Evolutionary conservation across 2,888 invertebrate genomes (phyloP).

Genomic region (Steinernema carpocapsae): DNA sequence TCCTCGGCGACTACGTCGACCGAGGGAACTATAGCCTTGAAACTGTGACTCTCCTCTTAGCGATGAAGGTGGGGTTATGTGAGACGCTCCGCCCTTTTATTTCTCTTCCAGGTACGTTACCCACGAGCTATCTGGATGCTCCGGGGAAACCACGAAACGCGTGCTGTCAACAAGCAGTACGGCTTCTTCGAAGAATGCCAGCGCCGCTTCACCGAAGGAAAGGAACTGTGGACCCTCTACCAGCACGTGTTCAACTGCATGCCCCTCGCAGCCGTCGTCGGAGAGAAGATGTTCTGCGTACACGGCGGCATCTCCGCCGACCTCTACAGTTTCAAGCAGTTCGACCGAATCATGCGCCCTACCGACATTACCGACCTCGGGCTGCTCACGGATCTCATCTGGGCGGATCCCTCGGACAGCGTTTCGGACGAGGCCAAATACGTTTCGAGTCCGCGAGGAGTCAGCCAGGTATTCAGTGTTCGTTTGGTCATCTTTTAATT

Average conservation of each 20-base stretch:
- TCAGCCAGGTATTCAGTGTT: background rate
- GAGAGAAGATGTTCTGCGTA: slow-evolving; percentile 73
- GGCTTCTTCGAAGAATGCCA: slow-evolving; percentile 52
- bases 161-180: slow-evolving; percentile 47
- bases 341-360: slow-evolving; percentile 55
- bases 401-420: slow-evolving; percentile 44
- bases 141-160: slow-evolving; percentile 53
- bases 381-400: slow-evolving; percentile 47
- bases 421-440: slow-evolving; percentile 40
- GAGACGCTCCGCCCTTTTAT: slow-evolving; percentile 75
- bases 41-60: slow-evolving; percentile 75
- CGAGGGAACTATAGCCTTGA: slow-evolving; percentile 86
- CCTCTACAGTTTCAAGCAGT: slow-evolving; percentile 71
- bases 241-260: slow-evolving; percentile 72
- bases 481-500: background rate
- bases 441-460: slow-evolving; percentile 39
- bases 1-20: slow-evolving; percentile 96
- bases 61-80: slow-evolving; percentile 83
- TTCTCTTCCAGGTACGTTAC: slow-evolving; percentile 43
- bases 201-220: slow-evolving; percentile 42
- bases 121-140: slow-evolving; percentile 47
- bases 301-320: slow-evolving; percentile 74
- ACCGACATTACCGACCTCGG: slow-evolving; percentile 49
- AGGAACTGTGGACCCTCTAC: slow-evolving; percentile 45
- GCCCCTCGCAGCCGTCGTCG: slow-evolving; percentile 71